Percentiles rank a stretch among this genome's conserved stretches.
Evolutionary conservation across 2,797 vertebrate genomes (phyloP).

Genomic region (Gallirallus australis): DNA sequence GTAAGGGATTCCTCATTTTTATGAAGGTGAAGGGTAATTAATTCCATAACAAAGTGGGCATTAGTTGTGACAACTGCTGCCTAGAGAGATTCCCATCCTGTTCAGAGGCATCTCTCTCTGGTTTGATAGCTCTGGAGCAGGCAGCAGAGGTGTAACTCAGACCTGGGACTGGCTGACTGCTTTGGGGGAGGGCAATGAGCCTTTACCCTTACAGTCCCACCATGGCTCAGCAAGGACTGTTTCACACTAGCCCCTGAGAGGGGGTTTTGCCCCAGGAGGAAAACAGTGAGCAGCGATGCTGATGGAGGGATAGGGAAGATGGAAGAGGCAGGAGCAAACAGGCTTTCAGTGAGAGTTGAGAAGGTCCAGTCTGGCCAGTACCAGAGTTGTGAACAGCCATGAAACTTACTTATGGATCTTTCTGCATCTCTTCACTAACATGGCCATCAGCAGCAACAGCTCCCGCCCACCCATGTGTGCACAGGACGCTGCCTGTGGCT

Average conservation of each 20-base stretch:
- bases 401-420: background rate
- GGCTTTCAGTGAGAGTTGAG: background rate
- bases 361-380: background rate
- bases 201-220: fast-evolving
- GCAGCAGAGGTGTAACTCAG: background rate
- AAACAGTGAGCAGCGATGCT: background rate
- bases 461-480: background rate
- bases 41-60: background rate
- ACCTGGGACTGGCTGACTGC: background rate
- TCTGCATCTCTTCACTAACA: background rate
- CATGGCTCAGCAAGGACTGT: background rate
- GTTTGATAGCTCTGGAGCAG: background rate
- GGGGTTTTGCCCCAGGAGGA: background rate
- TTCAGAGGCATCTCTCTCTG: background rate
- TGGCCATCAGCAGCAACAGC: background rate
- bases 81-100: background rate
- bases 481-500: background rate
- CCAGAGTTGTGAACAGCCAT: background rate
- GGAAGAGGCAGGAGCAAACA: background rate
- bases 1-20: background rate
- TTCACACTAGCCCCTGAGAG: fast-evolving
- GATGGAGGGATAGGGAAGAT: background rate
- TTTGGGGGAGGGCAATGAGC: background rate
- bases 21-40: background rate
- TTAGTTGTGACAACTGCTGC: background rate